Evolutionary conservation across 23 tunicate species (phyloP).

Genomic region (Corella eumyota): DNA sequence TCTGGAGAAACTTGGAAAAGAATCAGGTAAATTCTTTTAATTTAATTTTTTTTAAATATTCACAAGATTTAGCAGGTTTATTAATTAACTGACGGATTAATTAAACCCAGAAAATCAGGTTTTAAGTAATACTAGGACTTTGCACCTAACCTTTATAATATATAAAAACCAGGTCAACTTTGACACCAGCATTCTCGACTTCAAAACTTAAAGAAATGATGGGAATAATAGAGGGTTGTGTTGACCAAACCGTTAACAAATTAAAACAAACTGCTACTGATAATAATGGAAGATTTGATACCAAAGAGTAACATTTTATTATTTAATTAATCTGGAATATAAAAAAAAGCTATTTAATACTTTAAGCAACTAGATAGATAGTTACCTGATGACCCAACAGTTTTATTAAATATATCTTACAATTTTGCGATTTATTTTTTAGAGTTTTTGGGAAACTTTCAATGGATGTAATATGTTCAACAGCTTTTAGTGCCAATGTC

Average conservation of each 20-base stretch:
- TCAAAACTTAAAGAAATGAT: constrained; percentile 68
- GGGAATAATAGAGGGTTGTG: constrained; percentile 41
- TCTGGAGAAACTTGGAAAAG: constrained; percentile 75
- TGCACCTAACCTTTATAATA: no score
- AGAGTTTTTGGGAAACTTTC: constrained; percentile 45
- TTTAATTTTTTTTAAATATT: no score
- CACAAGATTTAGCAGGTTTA: no score
- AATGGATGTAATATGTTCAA: constrained; percentile 61
- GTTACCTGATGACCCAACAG: no score
- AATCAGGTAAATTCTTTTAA: no score
- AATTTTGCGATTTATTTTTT: constrained; percentile 7
- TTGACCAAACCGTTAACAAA: constrained; percentile 14
- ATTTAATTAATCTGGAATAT: no score
- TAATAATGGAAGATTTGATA: constrained; percentile 26
- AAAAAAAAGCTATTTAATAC: no score
- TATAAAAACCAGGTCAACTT: constrained; percentile 29
- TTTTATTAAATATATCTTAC: no score
- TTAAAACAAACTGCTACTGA: constrained; percentile 10
- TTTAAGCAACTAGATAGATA: background rate
- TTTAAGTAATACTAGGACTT: no score
- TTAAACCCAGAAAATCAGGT: no score
- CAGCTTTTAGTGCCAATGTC: constrained; percentile 76
- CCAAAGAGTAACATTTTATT: constrained; percentile 67
- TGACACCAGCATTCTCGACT: constrained; percentile 62
- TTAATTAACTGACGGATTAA: no score